Percentiles rank a stretch among this genome's conserved stretches.
These are phyloP conservation scores for Halcyon badia DNA, from an alignment of 2,797 vertebrate species.

Conservation along the genomic window DNA sequence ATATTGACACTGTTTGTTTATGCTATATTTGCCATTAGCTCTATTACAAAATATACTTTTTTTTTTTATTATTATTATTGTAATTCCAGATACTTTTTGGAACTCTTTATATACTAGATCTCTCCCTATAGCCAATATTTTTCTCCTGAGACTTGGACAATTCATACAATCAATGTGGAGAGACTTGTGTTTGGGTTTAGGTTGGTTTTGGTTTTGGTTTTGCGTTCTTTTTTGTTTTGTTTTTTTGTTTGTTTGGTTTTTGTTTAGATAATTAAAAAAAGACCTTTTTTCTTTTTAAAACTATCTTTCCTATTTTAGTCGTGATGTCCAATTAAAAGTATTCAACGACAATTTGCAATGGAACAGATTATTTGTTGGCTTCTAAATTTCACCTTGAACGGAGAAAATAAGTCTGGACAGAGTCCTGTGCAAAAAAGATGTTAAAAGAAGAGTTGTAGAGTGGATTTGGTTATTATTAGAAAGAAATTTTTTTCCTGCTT, in stretches of 20 bases:
- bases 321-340: neutral
- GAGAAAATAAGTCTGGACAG: neutral
- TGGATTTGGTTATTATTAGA: neutral
- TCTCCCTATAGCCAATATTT: neutral
- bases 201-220: neutral
- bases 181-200: neutral
- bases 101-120: neutral
- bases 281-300: neutral
- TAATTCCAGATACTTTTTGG: neutral
- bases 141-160: neutral
- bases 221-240: too few species aligned
- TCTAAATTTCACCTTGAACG: neutral
- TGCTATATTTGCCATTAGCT: neutral
- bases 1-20: neutral
- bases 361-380: conserved; percentile 5
- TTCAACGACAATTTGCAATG: conserved; percentile 33
- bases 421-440: neutral
- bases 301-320: neutral
- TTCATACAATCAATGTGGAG: neutral
- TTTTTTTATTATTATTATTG: neutral
- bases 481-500: neutral
- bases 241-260: too few species aligned
- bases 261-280: neutral
- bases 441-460: neutral
- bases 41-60: neutral